Percentiles rank a stretch among this genome's conserved stretches.
These are phyloP conservation scores for Clamator glandarius DNA, from an alignment of 2,797 vertebrate genomes.

Conservation along the genomic window DNA sequence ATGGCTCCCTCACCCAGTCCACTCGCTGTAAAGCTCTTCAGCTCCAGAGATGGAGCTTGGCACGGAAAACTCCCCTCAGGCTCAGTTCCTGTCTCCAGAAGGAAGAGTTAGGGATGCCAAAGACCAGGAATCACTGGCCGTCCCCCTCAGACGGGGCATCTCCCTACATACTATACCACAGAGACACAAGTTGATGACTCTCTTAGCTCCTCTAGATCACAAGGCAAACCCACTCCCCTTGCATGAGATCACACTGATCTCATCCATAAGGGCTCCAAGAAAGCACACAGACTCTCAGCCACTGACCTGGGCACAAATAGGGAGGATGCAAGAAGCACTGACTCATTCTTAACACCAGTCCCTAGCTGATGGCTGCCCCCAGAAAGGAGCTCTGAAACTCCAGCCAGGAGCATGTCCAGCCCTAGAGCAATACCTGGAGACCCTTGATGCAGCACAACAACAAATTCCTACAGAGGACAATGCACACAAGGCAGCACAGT, in stretches of 20 bases:
- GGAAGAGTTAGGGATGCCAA: not conserved
- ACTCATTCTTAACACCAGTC: not conserved
- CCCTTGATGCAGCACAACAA: not conserved
- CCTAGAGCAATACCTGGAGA: not conserved
- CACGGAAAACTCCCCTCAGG: not conserved
- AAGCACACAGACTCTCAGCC: not conserved
- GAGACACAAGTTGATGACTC: not conserved
- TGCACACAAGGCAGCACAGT: not conserved
- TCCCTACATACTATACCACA: not conserved
- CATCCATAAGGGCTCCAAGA: not conserved
- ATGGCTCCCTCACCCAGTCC: not conserved
- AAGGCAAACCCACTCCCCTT: not conserved
- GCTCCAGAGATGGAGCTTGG: not conserved
- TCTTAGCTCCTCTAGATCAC: not conserved
- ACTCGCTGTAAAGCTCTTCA: not conserved
- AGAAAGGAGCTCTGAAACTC: not conserved
- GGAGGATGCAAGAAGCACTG: not conserved
- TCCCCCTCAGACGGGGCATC: not conserved
- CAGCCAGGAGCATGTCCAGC: not conserved
- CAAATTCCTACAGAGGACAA: not conserved
- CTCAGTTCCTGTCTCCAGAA: not conserved
- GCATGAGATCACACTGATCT: not conserved
- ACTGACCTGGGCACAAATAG: not conserved
- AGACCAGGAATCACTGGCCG: not conserved
- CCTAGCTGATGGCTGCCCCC: not conserved